Base-by-base conservation (phyloP, 2,113 vertebrate genomes). In the Alethe castanea region DNA sequence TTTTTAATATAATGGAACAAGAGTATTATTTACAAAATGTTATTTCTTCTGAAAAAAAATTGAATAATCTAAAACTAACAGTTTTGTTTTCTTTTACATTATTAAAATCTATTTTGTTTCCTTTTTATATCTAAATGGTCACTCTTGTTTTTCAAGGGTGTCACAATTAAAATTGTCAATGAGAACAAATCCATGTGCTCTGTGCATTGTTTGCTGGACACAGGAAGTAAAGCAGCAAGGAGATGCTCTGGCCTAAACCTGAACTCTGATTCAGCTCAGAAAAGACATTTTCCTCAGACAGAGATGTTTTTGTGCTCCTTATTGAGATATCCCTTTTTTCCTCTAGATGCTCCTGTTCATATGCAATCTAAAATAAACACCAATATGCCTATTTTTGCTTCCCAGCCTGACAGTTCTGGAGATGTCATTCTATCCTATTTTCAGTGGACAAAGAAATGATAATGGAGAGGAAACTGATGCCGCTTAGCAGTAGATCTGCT, bases 151-250 rank as follows among this genome's bases (percentile, higher is more conserved):
- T 70, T 82, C 24, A 90, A 72, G 35, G 3, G 3, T 69, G 14
- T 60, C 23, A 6, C 0, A 0, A 53, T 56, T 44, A 77, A 83
- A 84, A 73, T 8, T 65, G 18, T 70, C 28, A 59, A 1, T 66
- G 29, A 61, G 18, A 65, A 65, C 29, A 53, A 85, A 59, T 3
- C 9, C 24, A 8, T 3, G 11, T 38, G 3, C 23, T 42, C 3
- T 19, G 29, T 40, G 7, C 8, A 19, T 8, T 54, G 8, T 56
- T 62, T 78, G 24, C 10, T 86, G 44, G 9, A 18, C 44, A 62
- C 29, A 40, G 26, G 18, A 47, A 73, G 38, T 28, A 35, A 2
- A 73, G 9, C 12, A 86, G 14, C 31, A 73, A 80, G 48, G 31
- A 72, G 22, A 42, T 50, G 29, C 24, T 82, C n/a, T 66, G 40